Evolutionary conservation across 2,888 invertebrate species (phyloP).

Genomic region (Caenorhabditis wallacei): DNA sequence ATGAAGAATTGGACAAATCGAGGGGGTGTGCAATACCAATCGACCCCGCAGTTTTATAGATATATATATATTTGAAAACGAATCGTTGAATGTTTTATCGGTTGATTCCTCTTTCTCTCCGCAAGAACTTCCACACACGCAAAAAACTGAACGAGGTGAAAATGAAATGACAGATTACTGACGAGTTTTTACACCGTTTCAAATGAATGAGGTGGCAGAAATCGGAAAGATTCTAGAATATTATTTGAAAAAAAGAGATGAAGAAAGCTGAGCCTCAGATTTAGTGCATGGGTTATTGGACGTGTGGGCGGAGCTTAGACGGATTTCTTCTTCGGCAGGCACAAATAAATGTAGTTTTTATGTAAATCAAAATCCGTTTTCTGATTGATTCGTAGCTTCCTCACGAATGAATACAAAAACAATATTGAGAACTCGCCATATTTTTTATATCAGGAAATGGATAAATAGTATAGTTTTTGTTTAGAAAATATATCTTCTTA

Average conservation of each 20-base stretch:
- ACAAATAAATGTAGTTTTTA: neutral
- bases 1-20: neutral
- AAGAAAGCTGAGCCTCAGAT: no score
- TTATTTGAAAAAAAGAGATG: no score
- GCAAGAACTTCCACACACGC: conserved; percentile 10
- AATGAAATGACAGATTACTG: conserved; percentile 20
- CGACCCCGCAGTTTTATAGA: conserved; percentile 37
- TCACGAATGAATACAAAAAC: no score
- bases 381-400: no score
- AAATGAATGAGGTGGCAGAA: neutral
- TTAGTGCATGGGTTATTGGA: neutral
- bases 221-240: no score
- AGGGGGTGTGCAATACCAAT: conserved; percentile 27
- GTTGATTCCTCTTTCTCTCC: neutral
- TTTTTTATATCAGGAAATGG: no score
- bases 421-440: no score
- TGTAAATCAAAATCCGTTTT: no score
- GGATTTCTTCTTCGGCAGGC: neutral
- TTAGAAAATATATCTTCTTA: neutral
- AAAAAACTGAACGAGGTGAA: neutral
- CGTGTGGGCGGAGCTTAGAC: neutral
- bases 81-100: conserved; percentile 32
- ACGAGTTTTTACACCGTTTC: conserved; percentile 11
- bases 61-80: conserved; percentile 27
- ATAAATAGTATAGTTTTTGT: no score